Evolutionary conservation across 1,140 invertebrate genomes (phyloP).

Genomic region (Habropoda laboriosa): DNA sequence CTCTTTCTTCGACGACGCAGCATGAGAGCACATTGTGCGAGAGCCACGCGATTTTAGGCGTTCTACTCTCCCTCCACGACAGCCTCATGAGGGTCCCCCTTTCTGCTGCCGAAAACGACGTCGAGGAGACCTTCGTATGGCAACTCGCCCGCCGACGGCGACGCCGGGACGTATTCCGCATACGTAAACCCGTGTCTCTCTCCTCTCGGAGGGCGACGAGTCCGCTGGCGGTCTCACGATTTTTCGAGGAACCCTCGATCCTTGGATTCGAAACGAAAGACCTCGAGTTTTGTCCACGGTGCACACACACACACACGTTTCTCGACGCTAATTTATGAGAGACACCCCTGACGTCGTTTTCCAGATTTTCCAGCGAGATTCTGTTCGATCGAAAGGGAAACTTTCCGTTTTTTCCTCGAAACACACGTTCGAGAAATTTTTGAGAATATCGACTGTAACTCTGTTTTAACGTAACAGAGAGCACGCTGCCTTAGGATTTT

Average conservation of each 20-base stretch:
- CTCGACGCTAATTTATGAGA: background rate
- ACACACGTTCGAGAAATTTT: no score
- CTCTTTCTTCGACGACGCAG: background rate
- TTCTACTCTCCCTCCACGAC: background rate
- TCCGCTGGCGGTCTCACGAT: slow-evolving; percentile 41
- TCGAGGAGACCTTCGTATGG: slow-evolving; percentile 51
- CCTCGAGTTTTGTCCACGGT: background rate
- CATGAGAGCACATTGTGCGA: background rate
- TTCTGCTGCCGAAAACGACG: slow-evolving; percentile 47
- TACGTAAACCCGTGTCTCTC: slow-evolving; percentile 52
- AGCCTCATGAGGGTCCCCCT: slow-evolving; percentile 31
- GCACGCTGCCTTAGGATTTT: no score
- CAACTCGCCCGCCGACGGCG: slow-evolving; percentile 44
- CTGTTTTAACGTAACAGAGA: no score
- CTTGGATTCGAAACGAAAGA: background rate
- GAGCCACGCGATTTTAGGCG: slow-evolving; percentile 41
- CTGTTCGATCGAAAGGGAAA: background rate
- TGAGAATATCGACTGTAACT: no score
- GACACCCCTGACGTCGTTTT: background rate
- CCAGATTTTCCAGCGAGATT: background rate
- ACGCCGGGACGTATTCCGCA: slow-evolving; percentile 55
- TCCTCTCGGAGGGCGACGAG: slow-evolving; percentile 25
- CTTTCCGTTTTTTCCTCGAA: background rate
- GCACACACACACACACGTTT: background rate
- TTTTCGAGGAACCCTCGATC: slow-evolving; percentile 51